These are phyloP conservation scores for Gadopsis bispinosus DNA, from an alignment of 2,797 vertebrate species.

Conservation along the genomic window DNA sequence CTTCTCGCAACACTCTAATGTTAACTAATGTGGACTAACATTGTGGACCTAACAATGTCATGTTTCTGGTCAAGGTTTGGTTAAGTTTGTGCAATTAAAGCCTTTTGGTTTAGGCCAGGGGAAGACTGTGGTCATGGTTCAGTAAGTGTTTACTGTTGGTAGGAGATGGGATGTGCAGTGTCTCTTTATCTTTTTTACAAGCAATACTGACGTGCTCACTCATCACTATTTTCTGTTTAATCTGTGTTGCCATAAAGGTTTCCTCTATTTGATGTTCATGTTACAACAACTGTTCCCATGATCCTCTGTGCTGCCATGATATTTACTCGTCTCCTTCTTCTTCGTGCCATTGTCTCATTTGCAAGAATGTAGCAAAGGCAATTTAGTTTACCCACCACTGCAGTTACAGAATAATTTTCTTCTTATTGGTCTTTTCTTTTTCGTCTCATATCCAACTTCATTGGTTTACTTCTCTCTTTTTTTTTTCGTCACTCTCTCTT, in stretches of 20 bases:
- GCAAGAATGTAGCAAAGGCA: not conserved
- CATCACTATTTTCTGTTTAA: constrained; percentile 12
- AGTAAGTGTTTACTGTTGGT: constrained; percentile 7
- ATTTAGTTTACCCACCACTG: not conserved
- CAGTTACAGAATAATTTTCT: constrained; percentile 5
- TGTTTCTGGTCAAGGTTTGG: not conserved
- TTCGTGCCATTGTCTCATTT: not conserved
- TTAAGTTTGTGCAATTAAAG: not conserved
- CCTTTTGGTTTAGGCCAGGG: not conserved
- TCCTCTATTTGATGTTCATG: constrained; percentile 1
- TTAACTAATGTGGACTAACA: not conserved
- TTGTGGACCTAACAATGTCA: not conserved
- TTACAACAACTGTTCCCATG: not conserved
- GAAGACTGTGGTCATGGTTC: not conserved
- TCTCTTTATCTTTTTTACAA: constrained; percentile 9
- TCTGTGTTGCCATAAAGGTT: constrained; percentile 11
- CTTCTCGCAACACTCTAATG: not conserved
- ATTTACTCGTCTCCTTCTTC: not conserved
- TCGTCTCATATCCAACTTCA: constrained; percentile 22
- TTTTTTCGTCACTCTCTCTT: constrained; percentile 1
- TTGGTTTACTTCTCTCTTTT: constrained; percentile 29
- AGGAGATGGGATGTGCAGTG: not conserved
- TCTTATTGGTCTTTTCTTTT: constrained; percentile 12
- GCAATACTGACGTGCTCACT: not conserved
- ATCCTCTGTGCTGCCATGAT: not conserved